Base-by-base conservation (phyloP, 2,888 invertebrate species). In the Lumbricus terrestris region DNA sequence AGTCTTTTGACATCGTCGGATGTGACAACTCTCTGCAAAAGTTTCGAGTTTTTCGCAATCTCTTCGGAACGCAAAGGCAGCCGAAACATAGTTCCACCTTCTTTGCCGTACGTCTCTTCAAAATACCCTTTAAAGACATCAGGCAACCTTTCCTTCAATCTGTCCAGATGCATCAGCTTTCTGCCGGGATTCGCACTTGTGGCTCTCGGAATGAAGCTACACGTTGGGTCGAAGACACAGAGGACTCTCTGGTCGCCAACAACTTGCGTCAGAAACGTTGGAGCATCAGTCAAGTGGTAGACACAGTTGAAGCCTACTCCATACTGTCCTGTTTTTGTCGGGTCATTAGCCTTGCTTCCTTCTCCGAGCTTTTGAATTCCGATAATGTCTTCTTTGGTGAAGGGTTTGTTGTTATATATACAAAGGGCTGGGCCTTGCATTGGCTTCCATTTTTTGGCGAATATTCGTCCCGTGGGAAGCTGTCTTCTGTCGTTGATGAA, bases 251-350 rank as follows among this genome's bases (percentile, higher is more conserved):
- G 92, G 11, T 85, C 35, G 20, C 92, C 93, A 91, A 94, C 93
- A n/a, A 93, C 93, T 40, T 69, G 88, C 0, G 94, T 93, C 42
- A 94, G 90, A 91, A 94, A 94, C 34, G 94, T 93, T 0, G 94
- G 94, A 3, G 92, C 93, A 90, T 94, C 94, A 29, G 94, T 94
- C 15, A 94, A 91, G 91, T 94, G 93, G 91, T 94, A 94, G 1
- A 94, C 94, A 83, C 93, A 93, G 92, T 94, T 94, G 92, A 94
- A 94, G 0, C 94, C 94, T 37, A 94, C 94, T 40, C 94, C 94
- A 92, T 93, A 94, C 90, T 94, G 94, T 3, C 94, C 92, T 0
- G 94, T 94, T 91, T 94, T 94, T 90, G 93, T 92, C 13, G 93
- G 93, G 90, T 94, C 94, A 23, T 92, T 91, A 37, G 92, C 88